A percentile compares a stretch with the other conserved stretches of the same genome.
Evolutionary conservation across 2,888 invertebrate species (phyloP).

Genomic region (Gryllus longicercus): DNA sequence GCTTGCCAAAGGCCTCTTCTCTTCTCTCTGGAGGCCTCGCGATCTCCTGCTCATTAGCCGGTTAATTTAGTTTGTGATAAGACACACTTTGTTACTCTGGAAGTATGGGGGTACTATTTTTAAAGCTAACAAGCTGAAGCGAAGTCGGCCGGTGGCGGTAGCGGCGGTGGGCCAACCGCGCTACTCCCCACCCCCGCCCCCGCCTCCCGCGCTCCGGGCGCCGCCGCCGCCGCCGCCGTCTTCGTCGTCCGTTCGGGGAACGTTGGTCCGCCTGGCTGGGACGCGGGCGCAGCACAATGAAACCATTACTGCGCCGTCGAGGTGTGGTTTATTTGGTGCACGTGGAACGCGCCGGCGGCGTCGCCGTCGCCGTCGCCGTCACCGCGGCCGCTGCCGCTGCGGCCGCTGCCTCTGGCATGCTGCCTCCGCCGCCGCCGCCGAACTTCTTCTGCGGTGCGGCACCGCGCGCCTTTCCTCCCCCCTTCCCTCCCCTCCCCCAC

Average conservation of each 20-base stretch:
- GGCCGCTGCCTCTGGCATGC: too few species aligned
- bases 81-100: constrained; percentile 1
- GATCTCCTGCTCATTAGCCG: constrained; percentile 10
- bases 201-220: too few species aligned
- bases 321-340: constrained; percentile 17
- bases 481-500: not conserved
- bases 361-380: not conserved
- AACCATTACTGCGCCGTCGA: not conserved
- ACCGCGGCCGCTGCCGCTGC: too few species aligned
- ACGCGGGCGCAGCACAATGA: not conserved
- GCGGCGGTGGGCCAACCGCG: not conserved
- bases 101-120: not conserved
- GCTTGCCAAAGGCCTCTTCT: not conserved
- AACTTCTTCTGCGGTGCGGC: not conserved
- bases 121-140: not conserved
- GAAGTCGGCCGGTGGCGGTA: not conserved
- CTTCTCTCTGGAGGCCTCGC: not conserved
- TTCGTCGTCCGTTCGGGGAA: too few species aligned
- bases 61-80: constrained; percentile 17
- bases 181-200: too few species aligned
- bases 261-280: not conserved
- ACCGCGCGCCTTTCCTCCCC: not conserved
- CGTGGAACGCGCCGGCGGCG: not conserved
- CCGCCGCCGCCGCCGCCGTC: too few species aligned
- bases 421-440: not conserved